Evolutionary conservation across 2,113 vertebrate species (phyloP).

Genomic region (Circaetus gallicus): DNA sequence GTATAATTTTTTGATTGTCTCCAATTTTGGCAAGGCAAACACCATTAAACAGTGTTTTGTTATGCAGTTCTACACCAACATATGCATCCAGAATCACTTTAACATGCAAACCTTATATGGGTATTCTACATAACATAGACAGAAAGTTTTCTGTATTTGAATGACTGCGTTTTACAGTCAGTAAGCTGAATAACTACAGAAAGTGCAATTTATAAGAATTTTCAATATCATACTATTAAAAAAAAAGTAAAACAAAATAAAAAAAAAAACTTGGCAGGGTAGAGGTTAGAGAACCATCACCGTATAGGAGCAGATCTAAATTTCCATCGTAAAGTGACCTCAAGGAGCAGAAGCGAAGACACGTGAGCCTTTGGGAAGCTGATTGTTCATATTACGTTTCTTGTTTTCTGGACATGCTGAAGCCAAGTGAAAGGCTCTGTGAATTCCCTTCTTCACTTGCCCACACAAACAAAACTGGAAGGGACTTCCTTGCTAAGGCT

Average conservation of each 20-base stretch:
- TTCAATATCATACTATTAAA: neutral
- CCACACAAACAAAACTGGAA: neutral
- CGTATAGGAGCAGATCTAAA: neutral
- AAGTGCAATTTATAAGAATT: neutral
- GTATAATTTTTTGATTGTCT: neutral
- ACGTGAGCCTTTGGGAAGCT: neutral
- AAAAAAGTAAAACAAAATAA: neutral
- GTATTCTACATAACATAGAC: neutral
- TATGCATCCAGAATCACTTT: neutral
- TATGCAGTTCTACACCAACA: neutral
- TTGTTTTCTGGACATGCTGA: neutral
- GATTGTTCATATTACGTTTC: fast-evolving
- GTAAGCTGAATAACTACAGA: neutral
- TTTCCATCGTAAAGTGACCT: neutral
- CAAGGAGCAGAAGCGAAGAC: neutral
- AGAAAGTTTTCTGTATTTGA: neutral
- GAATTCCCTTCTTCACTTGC: neutral
- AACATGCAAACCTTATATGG: neutral
- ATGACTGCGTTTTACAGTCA: neutral
- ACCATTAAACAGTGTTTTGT: neutral
- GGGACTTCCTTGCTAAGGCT: neutral
- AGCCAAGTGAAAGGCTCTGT: neutral
- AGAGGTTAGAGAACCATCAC: neutral
- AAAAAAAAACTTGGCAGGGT: neutral
- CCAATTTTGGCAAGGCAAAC: neutral